Conservation (phyloP, 2,113 vertebrate genomes). For the Lontra canadensis region DNA sequence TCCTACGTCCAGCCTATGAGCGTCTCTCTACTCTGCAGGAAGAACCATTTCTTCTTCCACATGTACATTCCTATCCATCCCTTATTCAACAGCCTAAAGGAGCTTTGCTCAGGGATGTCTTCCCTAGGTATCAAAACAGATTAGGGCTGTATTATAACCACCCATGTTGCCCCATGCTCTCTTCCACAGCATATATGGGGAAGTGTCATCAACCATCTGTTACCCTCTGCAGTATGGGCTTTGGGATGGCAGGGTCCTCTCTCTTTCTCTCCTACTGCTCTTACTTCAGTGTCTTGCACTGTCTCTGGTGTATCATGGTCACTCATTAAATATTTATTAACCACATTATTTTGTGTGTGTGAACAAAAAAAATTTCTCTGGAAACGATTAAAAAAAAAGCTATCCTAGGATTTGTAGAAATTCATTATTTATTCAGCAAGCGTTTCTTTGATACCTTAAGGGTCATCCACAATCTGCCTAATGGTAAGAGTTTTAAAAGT, state of each 20-base stretch:
- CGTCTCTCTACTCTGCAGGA: neutral
- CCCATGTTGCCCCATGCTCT: fast-evolving
- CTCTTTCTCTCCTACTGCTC: neutral
- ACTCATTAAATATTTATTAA: neutral
- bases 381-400: neutral
- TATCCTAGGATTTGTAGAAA: neutral
- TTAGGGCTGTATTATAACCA: neutral
- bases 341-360: neutral
- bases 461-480: neutral
- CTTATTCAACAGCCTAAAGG: neutral
- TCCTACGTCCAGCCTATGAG: neutral
- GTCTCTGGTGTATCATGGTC: neutral
- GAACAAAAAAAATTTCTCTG: neutral
- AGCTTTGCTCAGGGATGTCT: neutral
- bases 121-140: neutral
- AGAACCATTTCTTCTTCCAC: neutral
- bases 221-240: neutral
- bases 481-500: neutral
- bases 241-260: neutral
- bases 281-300: neutral
- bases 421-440: neutral
- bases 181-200: fast-evolving
- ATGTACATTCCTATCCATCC: neutral
- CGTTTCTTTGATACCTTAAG: neutral
- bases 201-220: neutral